Percentiles rank a stretch among this genome's conserved stretches.
These are phyloP conservation scores for Gerris buenoi DNA, from an alignment of 1,140 invertebrate species.

Conservation along the genomic window DNA sequence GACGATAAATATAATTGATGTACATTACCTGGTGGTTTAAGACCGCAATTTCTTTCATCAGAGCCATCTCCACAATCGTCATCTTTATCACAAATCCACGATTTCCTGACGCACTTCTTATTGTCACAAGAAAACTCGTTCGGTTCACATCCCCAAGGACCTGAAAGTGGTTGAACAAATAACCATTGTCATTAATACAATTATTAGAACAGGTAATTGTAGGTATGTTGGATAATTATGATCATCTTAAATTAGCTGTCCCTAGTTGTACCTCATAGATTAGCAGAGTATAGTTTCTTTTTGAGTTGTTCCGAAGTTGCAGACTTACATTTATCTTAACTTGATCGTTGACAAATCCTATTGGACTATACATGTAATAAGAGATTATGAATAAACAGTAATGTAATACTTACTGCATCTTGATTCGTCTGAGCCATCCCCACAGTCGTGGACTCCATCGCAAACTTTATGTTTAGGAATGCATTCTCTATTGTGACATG, in stretches of 20 bases:
- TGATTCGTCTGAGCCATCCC: conserved; percentile 76
- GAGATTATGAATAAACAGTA: too few species aligned
- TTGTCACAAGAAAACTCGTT: conserved; percentile 83
- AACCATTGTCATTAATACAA: too few species aligned
- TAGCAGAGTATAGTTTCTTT: too few species aligned
- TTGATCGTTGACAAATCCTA: too few species aligned
- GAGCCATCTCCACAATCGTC: conserved; percentile 86
- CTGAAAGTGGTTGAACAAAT: conserved; percentile 24
- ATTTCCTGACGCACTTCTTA: conserved; percentile 74
- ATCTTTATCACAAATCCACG: conserved; percentile 83
- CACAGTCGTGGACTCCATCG: conserved; percentile 63
- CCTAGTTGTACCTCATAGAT: too few species aligned
- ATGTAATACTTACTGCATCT: conserved; percentile 56
- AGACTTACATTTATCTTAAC: too few species aligned
- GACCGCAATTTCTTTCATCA: conserved; percentile 53
- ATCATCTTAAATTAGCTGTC: too few species aligned
- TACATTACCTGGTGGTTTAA: conserved; percentile 32
- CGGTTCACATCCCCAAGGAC: conserved; percentile 63
- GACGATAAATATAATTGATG: too few species aligned
- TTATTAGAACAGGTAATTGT: too few species aligned
- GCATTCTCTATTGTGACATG: conserved; percentile 81
- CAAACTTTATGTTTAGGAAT: conserved; percentile 68
- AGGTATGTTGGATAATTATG: too few species aligned
- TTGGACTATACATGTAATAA: too few species aligned
- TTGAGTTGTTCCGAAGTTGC: too few species aligned